Base-by-base conservation (phyloP, 1,140 invertebrate genomes). In the Akabosia matsudoensis region DNA sequence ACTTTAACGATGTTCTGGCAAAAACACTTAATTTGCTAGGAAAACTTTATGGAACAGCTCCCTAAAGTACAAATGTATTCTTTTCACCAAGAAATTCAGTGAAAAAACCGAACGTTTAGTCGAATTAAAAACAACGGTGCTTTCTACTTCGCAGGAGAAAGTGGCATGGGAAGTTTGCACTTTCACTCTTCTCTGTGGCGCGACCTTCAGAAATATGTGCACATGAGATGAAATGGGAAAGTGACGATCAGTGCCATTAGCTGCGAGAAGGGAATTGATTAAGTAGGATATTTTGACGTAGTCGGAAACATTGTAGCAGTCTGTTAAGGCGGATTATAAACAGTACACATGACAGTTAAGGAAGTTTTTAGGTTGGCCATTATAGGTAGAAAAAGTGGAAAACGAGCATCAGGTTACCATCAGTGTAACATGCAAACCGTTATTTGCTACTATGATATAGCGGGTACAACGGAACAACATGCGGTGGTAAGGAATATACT, bases 401-500 rank as follows among this genome's bases (percentile, higher is more conserved):
- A 45, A 45, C 24, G 54, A 56, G 54, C 54, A 56, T 56, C 54
- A 56, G 54, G 54, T 56, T 56, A 4, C 54, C 54, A 24, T 56
- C 24, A 16, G 54, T 13, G n/a, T n/a, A 13, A 18, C 37, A 45
- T 45, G 37, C 37, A 45, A 45, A 45, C n/a, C n/a, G n/a, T n/a
- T n/a, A n/a, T n/a, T n/a, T n/a, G n/a, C n/a, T n/a, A n/a, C n/a
- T n/a, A n/a, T n/a, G n/a, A n/a, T n/a, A n/a, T n/a, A n/a, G n/a
- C n/a, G n/a, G n/a, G n/a, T n/a, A n/a, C n/a, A n/a, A n/a, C n/a
- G n/a, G n/a, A n/a, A n/a, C n/a, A n/a, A n/a, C n/a, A n/a, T n/a
- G n/a, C n/a, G n/a, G n/a, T n/a, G n/a, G n/a, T n/a, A n/a, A n/a
- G n/a, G n/a, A n/a, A n/a, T n/a, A n/a, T n/a, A n/a, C n/a, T n/a